Evolutionary conservation across 2,113 vertebrate genomes (phyloP), one percentile per base, ranked within the genome.

Genomic region (Ornithorhynchus anatinus): DNA sequence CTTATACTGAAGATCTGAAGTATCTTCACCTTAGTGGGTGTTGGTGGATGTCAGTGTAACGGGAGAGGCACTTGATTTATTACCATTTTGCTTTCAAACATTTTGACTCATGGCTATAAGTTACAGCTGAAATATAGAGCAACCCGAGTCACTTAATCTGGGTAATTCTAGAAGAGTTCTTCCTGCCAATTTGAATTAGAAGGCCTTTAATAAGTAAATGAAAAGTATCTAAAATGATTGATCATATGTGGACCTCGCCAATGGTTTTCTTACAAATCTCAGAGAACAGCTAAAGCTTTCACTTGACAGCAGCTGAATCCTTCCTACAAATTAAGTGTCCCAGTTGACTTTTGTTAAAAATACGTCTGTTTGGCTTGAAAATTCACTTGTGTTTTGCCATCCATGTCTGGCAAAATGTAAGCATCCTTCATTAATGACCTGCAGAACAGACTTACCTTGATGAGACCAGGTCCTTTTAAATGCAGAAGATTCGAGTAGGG

Each of bases 271-370:
- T 61, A 12, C 5, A 43, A 76, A 44, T 50, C 11, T 22, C 68
- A 39, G 10, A 59, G 13, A 56, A 19, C 15, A 69, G 33, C 53
- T 51, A 61, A 60, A 14, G 69, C 37, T 17, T 20, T 25, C 58
- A 59, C 23, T 59, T 7, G 14, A 31, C n/a, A 47, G 56, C 70
- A 61, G 3, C 47, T 40, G 53, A 44, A 47, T 54, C 51, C 8
- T 36, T 14, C 52, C 12, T 64, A 52, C 27, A 79, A 56, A 51
- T 51, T 62, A n/a, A 44, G 15, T 50, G n/a, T 38, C 38, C 32
- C 65, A 81, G n/a, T n/a, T n/a, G n/a, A n/a, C n/a, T n/a, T n/a
- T 57, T 73, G 73, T 79, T 72, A 69, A 45, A 74, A 69, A 59
- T 3, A 16, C 68, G 36, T 42, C 47, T 63, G 60, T 31, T 80